Base-by-base conservation (phyloP, 2,888 invertebrate genomes). In the Strigamia crassipes region DNA sequence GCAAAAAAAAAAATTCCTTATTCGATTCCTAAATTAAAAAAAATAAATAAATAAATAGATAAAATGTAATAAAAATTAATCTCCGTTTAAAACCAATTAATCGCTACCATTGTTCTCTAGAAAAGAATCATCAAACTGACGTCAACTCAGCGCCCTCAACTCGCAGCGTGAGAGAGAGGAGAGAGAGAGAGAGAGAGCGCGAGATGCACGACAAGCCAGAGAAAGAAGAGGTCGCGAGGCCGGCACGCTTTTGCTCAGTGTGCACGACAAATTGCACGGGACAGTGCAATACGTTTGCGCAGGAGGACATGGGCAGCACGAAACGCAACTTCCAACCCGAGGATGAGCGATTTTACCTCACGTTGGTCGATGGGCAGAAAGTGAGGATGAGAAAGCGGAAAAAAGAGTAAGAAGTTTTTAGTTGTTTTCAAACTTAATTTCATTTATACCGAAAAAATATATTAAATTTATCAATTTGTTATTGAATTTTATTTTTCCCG, bases 61-160 rank as follows among this genome's bases (percentile, higher is more conserved):
- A 38, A 38, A 38, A 38, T 1, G 38, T 38, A 38, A 38, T 38
- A 38, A 38, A 38, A 38, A 38, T 38, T 38, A 38, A 38, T 38
- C 38, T 38, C 38, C 6, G 0, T 2, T 38, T 23, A 66, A 21
- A 66, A 12, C 61, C 18, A 66, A 66, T 23, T 21, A 66, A 66
- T 66, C 61, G 1, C 0, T 12, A 66, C 61, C 23, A 66, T 66
- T 66, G 61, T 66, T 66, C 61, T 66, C 61, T 21, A 66, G 61
- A 66, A n/a, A 66, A 12, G 15, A 46, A n/a, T 66, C 21, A 23
- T 12, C 61, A 23, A n/a, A n/a, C 23, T 66, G 61, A 66, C 61
- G 61, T 66, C 61, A 66, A 66, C 61, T 66, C 61, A 66, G 61
- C 61, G 61, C 61, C 61, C 61, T 66, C 61, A 61, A 61, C 61